phyloP scores from a whole-genome alignment of 2,113 vertebrate genomes.

The Corythornis madagascariensis region DNA sequence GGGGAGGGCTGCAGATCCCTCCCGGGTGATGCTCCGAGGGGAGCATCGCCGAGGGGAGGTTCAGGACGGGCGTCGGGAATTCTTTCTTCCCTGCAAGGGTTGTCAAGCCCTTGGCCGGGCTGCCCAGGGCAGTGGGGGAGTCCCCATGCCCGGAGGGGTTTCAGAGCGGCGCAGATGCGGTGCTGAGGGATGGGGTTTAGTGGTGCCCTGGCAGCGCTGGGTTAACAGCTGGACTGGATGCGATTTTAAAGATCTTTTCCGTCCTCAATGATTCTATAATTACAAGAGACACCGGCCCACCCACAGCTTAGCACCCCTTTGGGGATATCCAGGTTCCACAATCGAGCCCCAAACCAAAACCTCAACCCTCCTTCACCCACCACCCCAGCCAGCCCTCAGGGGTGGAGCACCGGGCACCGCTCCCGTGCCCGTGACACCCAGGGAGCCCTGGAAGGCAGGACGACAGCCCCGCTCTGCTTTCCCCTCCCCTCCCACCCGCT shows the following conservation, averaged over 20 bases:
- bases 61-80: not conserved
- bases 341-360: not conserved
- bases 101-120: not conserved
- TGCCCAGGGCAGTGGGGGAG: too few species aligned
- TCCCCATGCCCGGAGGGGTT: not conserved
- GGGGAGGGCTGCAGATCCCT: rapidly evolving
- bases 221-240: not conserved
- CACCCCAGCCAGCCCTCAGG: rapidly evolving
- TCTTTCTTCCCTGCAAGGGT: not conserved
- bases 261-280: not conserved
- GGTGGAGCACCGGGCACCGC: not conserved
- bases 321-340: not conserved
- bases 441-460: not conserved
- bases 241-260: not conserved
- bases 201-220: not conserved
- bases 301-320: too few species aligned
- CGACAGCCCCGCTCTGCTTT: rapidly evolving
- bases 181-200: not conserved
- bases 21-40: not conserved
- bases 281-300: not conserved
- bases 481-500: not conserved
- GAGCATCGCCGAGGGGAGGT: not conserved
- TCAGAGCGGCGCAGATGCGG: not conserved
- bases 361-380: rapidly evolving
- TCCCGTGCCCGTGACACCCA: not conserved